Evolutionary conservation across 2,888 invertebrate genomes (phyloP), one percentile per base, ranked within the genome.

Genomic region (Stenodera caucasica): DNA sequence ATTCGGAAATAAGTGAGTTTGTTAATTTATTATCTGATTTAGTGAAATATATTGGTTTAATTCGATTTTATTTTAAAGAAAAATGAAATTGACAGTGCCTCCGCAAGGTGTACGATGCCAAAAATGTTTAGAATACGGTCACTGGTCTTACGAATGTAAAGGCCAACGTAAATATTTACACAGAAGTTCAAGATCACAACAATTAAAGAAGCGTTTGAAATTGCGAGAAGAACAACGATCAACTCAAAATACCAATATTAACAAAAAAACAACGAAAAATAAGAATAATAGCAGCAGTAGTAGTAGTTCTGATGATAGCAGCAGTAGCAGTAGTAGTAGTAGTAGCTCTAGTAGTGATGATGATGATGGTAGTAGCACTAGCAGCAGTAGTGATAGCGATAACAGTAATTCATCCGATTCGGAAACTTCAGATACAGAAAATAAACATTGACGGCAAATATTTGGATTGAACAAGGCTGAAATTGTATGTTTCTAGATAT

Each of bases 141-240:
- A 97, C 78, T 97, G 95, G 94, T 95, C 94, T 62, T 97, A 93
- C 74, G 92, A 96, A 79, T 97, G 96, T 77, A 93, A 88, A 69
- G 91, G 91, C 12, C 95, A 96, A 80, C 85, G 96, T 63, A 96
- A 96, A 81, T 91, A 90, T 79, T 82, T 94, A 4, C 89, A 93
- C 70, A 86, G 96, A 59, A 87, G 89, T 5, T 94, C 96, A 0
- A 87, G 96, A 57, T 92, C 95, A 0, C 87, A 90, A 69, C 86
- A 90, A 63, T 80, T 96, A 66, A 90, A 89, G 73, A 94, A 88
- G 75, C 79, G 84, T 56, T 61, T 89, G 63, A 86, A 87, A 70
- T 73, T 81, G 32, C 81, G 81, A 29, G 82, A 84, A 68, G 81
- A 80, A 62, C 71, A 69, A 26, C 51, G 53, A 14, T 33, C 60